phyloP scores from a whole-genome alignment of 2,888 invertebrate genomes.

The Rapana venosa region DNA sequence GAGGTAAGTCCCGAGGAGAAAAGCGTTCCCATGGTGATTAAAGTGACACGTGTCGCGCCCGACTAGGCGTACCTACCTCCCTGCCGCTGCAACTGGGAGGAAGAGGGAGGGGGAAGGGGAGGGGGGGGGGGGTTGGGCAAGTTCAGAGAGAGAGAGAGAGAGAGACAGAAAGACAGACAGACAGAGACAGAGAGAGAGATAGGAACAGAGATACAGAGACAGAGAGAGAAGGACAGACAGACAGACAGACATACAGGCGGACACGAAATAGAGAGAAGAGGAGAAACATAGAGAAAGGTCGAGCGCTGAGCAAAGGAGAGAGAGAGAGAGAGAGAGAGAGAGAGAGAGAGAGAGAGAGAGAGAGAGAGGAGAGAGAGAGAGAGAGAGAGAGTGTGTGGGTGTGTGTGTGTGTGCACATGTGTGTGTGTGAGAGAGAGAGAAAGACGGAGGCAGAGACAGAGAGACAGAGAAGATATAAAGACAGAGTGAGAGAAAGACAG shows the following conservation, averaged over 20 bases:
- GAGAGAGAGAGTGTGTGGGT: no score
- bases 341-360: no score
- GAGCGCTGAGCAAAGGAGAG: neutral
- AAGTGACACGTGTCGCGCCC: slow-evolving; percentile 1
- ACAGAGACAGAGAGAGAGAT: neutral
- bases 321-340: neutral
- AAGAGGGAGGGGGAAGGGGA: neutral
- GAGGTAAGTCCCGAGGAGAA: slow-evolving; percentile 20
- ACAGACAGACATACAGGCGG: neutral
- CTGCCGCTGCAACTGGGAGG: neutral
- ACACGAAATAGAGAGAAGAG: no score
- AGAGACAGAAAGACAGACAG: no score
- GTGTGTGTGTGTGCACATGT: no score
- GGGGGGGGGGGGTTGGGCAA: neutral
- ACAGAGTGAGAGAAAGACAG: no score
- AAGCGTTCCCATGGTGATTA: slow-evolving; percentile 31
- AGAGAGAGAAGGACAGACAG: neutral
- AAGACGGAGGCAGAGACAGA: no score
- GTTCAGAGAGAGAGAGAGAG: neutral
- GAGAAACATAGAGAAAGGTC: no score
- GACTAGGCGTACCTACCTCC: neutral
- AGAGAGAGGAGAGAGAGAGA: no score
- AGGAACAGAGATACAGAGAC: no score
- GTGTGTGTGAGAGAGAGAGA: no score
- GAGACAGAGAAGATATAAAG: no score